These are phyloP conservation scores for Synodontis membranacea DNA, from an alignment of 2,113 vertebrate genomes.

Conservation along the genomic window DNA sequence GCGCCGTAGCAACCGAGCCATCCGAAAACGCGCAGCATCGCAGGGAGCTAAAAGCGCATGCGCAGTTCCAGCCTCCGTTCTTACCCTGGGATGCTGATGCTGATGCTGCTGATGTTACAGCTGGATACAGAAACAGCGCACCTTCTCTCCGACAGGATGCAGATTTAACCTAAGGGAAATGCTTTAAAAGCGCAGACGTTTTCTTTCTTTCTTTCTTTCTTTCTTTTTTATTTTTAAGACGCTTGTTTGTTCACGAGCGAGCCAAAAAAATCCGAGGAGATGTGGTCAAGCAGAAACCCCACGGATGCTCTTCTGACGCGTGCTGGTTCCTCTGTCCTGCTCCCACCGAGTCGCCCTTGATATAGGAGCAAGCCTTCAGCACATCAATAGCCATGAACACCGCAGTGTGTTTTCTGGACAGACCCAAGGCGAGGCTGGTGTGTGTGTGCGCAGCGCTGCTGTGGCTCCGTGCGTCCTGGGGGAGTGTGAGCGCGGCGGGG, in stretches of 20 bases:
- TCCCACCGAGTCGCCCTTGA: constrained; percentile 64
- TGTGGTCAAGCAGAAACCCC: constrained; percentile 13
- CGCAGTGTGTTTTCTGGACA: background rate
- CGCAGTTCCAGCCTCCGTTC: constrained; percentile 52
- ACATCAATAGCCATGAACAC: background rate
- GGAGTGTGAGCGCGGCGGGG: constrained; percentile 86
- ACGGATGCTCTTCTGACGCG: constrained; percentile 40
- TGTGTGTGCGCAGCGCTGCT: constrained; percentile 74
- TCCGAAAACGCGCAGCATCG: constrained; percentile 58
- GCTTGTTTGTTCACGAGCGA: background rate
- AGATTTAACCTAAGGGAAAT: constrained; percentile 26
- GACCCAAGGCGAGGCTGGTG: constrained; percentile 61
- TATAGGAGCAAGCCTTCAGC: constrained; percentile 28
- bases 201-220: no score
- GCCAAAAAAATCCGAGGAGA: background rate
- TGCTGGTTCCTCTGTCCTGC: constrained; percentile 35
- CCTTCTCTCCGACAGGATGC: constrained; percentile 7
- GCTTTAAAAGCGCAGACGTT: constrained; percentile 7
- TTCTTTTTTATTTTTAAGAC: no score
- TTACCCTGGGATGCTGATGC: constrained; percentile 19
- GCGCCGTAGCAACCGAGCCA: constrained; percentile 59
- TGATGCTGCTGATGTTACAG: constrained; percentile 61
- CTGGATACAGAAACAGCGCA: constrained; percentile 53
- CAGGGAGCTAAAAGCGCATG: constrained; percentile 72
- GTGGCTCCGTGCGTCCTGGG: constrained; percentile 85